These are phyloP conservation scores for Dreissena rostriformis DNA, from an alignment of 1,140 invertebrate genomes.

Conservation along the genomic window DNA sequence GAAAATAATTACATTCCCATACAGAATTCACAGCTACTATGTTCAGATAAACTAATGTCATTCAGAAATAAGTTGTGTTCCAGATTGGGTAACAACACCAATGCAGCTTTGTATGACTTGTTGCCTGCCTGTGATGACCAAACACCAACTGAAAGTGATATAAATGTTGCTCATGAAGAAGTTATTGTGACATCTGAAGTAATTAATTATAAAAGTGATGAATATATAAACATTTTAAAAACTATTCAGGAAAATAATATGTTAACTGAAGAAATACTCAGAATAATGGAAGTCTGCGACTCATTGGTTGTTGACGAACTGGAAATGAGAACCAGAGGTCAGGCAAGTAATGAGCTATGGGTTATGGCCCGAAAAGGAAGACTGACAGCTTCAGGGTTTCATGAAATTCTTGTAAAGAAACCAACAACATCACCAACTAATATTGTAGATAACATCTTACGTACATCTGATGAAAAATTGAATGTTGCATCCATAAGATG, in stretches of 20 bases:
- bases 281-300: neutral
- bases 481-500: neutral
- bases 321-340: conserved; percentile 29
- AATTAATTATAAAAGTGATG: conserved; percentile 15
- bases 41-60: neutral
- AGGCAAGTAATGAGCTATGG: conserved; percentile 26
- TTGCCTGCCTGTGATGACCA: neutral
- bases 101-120: conserved; percentile 19
- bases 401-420: conserved; percentile 6
- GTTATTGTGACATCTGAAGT: conserved; percentile 30
- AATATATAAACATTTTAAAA: conserved; percentile 35
- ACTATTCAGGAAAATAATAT: neutral
- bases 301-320: conserved; percentile 18
- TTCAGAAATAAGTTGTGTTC: conserved; percentile 2
- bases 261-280: neutral
- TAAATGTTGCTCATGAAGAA: conserved; percentile 22
- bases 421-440: neutral
- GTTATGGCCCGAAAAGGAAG: neutral
- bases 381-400: conserved; percentile 31
- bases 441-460: neutral
- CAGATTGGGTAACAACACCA: conserved; percentile 12
- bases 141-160: neutral
- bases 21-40: conserved; percentile 20
- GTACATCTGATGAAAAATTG: neutral
- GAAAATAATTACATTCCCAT: conserved; percentile 25